phyloP scores from a whole-genome alignment of 2,113 vertebrate genomes.

The Zosterops borbonicus region DNA sequence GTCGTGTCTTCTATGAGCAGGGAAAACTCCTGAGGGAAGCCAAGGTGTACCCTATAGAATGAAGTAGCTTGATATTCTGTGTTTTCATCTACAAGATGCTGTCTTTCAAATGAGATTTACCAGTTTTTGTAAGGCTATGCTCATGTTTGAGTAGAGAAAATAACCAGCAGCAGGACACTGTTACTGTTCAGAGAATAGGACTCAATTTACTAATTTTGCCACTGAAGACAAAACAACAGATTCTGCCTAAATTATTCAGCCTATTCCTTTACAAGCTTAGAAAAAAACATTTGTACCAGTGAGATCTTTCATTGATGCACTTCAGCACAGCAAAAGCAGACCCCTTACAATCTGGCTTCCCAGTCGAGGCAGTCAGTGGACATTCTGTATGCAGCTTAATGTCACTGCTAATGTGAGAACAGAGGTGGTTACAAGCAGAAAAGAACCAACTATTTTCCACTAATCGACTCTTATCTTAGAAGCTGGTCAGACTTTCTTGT shows the following conservation, averaged over 20 bases:
- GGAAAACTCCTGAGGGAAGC: not conserved
- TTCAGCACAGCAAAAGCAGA: not conserved
- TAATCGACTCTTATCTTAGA: not conserved
- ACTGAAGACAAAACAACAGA: not conserved
- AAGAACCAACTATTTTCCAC: not conserved
- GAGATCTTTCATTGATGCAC: not conserved
- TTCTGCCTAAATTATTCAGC: not conserved
- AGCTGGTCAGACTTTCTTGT: not conserved
- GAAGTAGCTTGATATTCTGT: not conserved
- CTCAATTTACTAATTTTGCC: not conserved
- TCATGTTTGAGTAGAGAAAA: not conserved
- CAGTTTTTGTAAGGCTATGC: not conserved
- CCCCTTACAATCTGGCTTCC: not conserved
- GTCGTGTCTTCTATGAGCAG: not conserved
- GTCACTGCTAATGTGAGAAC: fast-evolving
- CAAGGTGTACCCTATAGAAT: not conserved
- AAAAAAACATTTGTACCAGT: not conserved
- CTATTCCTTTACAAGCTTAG: not conserved
- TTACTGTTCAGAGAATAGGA: not conserved
- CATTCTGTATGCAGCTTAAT: not conserved
- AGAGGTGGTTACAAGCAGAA: not conserved
- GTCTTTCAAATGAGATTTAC: not conserved
- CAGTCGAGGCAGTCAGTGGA: not conserved
- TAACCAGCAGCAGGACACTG: not conserved
- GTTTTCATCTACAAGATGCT: not conserved